Conservation (phyloP, 1,140 invertebrate genomes). For the Sarcophaga peregrina region DNA sequence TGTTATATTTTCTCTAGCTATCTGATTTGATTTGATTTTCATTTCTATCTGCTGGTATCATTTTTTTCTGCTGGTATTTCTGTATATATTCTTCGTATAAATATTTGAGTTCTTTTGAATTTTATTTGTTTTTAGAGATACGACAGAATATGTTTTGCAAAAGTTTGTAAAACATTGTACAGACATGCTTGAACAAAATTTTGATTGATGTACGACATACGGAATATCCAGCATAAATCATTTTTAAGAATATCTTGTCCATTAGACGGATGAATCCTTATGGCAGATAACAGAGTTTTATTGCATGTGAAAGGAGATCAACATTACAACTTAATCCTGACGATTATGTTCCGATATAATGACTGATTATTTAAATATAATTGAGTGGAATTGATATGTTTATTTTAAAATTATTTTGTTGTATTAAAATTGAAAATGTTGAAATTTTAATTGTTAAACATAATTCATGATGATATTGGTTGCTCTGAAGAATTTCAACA, state of each 20-base stretch:
- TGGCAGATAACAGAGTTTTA: neutral
- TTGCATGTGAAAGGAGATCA: neutral
- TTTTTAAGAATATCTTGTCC: neutral
- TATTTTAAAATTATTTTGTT: no score
- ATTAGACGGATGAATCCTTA: neutral
- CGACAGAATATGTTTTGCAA: neutral
- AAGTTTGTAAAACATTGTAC: neutral
- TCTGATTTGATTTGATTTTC: neutral
- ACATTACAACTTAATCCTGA: neutral
- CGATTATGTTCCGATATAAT: no score
- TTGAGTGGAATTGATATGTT: no score
- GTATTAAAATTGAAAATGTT: no score
- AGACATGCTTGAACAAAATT: neutral
- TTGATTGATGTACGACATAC: conserved; percentile 3
- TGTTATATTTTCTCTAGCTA: neutral
- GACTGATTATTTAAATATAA: no score
- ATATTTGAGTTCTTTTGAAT: no score
- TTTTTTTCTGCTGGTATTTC: neutral
- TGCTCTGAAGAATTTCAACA: no score
- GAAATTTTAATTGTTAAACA: no score
- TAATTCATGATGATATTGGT: no score
- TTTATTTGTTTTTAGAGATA: no score
- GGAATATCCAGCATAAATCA: neutral
- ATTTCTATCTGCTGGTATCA: neutral
- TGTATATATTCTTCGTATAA: neutral